Base-by-base conservation (phyloP, 1,140 invertebrate genomes). In the Anastrepha ludens region DNA sequence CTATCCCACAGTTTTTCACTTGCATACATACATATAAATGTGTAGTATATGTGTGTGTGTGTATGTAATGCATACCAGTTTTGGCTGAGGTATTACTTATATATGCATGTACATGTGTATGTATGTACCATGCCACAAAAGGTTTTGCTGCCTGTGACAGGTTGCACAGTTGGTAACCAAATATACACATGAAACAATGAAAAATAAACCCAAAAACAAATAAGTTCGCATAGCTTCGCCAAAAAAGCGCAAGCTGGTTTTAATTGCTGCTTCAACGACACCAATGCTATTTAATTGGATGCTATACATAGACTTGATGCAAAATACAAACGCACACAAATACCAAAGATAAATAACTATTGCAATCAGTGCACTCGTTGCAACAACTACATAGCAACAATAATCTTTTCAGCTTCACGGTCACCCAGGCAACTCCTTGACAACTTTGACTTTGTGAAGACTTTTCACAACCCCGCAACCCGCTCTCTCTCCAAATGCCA, bases 121-220 rank as follows among this genome's bases (percentile, higher is more conserved):
- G 6, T 74, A 64, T 74, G 70, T 74, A 47, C 41, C 70, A 74
- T 74, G 44, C 70, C 70, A 74, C 70, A 74, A 47, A 74, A 44
- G 70, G 44, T 74, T 47, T 6, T 74, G 5, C 67, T 15, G 44
- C 15, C n/a, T 44, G 70, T 11, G 44, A 74, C 70, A 47, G 70
- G 70, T 74, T 74, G 70, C 13, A 44, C 65, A 3, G 2, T 8
- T 29, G 29, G n/a, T 29, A 47, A 13, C 17, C 17, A 64, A 64
- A 13, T n/a, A 64, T 64, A 13, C 17, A 74, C 39, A 29, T 58
- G 5, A 11, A 7, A 41, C 70, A 70, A 20, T 41, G 60, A 6
- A 9, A 74, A 50, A 64, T 64, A 4, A n/a, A 74, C 29, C 29
- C 29, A 29, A 29, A 29, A 29, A 29, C 29, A 29, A 29, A 29